A percentile compares a stretch with the other conserved stretches of the same genome.
Conservation (phyloP, 2,113 vertebrate species). For the Nothoprocta pentlandii region DNA sequence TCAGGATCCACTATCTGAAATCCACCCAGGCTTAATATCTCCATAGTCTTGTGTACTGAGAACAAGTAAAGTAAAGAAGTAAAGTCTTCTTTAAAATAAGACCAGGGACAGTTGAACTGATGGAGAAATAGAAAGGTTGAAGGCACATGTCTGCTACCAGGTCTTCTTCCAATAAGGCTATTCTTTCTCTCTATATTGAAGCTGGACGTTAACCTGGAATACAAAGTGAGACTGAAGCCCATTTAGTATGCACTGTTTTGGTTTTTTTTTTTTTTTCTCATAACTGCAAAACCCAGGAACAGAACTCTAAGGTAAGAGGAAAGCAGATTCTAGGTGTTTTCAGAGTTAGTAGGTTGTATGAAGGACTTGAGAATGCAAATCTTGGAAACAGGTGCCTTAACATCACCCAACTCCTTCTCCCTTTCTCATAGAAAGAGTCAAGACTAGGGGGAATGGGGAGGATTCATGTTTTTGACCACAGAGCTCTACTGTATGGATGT, state of each 20-base stretch:
- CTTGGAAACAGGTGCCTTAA: not conserved
- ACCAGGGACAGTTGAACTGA: not conserved
- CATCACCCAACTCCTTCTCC: not conserved
- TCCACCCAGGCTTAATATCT: not conserved
- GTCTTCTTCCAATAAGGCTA: not conserved
- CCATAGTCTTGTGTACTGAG: not conserved
- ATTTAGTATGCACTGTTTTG: not conserved
- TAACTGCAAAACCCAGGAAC: not conserved
- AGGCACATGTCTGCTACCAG: not conserved
- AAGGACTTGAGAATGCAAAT: not conserved
- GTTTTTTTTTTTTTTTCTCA: not conserved
- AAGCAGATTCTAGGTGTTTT: not conserved
- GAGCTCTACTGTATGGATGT: not conserved
- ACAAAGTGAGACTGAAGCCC: not conserved
- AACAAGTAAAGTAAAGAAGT: not conserved
- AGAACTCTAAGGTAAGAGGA: not conserved
- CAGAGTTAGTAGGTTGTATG: fast-evolving
- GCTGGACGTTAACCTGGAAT: not conserved
- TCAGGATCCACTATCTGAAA: not conserved
- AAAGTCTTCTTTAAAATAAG: not conserved
- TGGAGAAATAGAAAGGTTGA: not conserved
- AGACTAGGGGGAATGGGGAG: not conserved
- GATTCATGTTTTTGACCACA: not conserved
- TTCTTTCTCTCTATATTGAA: not conserved
- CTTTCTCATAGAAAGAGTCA: not conserved